Evolutionary conservation across 1,140 invertebrate species (phyloP), one percentile per base, ranked within the genome.

Genomic region (Drosophila tsacasi): DNA sequence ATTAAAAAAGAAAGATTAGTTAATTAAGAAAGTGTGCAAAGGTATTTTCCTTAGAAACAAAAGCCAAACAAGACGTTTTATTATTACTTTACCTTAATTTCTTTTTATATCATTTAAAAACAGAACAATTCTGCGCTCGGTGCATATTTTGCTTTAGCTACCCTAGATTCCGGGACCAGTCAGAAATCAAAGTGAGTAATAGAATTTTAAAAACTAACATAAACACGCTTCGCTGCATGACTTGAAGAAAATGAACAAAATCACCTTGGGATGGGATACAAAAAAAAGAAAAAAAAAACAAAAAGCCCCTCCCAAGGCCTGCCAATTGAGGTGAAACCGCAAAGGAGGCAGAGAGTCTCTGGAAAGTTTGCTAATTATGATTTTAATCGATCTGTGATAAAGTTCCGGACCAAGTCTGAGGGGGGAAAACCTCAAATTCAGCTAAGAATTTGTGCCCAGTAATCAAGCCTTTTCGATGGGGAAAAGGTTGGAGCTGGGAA

Each of bases 191-290:
- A 66, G 77, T 40, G 74, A 78, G 82, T 81, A 87, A 87, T 81
- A 89, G 80, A 87, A 78, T 87, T 83, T 89, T 87, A 89, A 89
- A 89, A 83, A 87, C 84, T 89, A 77, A 74, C 68, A 83, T 78
- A 83, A 75, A 75, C 64, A 79, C 61, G 69, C 64, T 64, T 54
- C 62, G 65, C 32, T 72, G 63, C 64, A 84, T 85, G 82, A 79
- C 76, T 79, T 72, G 78, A 72, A 85, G 78, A 72, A 80, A 55
- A 55, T 12, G 5, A 21, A 23, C 12, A n/a, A 27, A 64, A 40
- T 32, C 73, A 27, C 30, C 21, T 39, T 68, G 57, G 57, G 39
- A 19, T 21, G 37, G 32, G 15, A 27, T 4, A 32, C 7, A 17
- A 7, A 17, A 47, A 3, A 9, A 44, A 19, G 19, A 42, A 40